These are phyloP conservation scores for Manis javanica DNA, from an alignment of 2,797 vertebrate genomes.

Conservation along the genomic window DNA sequence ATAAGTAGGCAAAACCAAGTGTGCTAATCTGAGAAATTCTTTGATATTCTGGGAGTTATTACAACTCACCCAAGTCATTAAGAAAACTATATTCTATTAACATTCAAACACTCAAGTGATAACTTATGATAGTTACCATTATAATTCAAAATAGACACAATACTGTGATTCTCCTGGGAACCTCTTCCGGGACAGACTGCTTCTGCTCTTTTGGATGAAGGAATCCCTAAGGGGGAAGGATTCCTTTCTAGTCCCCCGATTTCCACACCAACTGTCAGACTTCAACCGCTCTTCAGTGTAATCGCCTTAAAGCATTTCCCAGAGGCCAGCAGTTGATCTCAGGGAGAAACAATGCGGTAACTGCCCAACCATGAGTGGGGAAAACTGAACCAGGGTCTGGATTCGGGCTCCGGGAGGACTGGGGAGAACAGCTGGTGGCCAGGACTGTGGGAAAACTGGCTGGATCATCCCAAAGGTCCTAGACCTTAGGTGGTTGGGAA, in stretches of 20 bases:
- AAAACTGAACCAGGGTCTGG: background rate
- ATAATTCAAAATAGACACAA: slow-evolving; percentile 5
- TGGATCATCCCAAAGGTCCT: background rate
- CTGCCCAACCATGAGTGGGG: background rate
- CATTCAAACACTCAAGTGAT: background rate
- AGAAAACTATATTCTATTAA: slow-evolving; percentile 31
- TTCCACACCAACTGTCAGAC: slow-evolving; percentile 25
- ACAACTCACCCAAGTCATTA: slow-evolving; percentile 14
- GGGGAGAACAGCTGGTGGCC: background rate
- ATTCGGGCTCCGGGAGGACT: background rate
- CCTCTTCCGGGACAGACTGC: background rate
- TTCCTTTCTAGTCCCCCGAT: background rate
- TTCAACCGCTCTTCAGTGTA: background rate
- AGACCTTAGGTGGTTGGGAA: background rate
- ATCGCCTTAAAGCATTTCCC: background rate
- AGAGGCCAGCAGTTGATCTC: background rate
- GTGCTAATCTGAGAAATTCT: slow-evolving; percentile 38
- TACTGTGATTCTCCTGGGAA: background rate
- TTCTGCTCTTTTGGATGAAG: background rate
- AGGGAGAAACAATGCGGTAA: slow-evolving; percentile 24
- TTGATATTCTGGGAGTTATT: background rate
- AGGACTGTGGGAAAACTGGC: background rate
- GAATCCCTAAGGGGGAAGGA: background rate
- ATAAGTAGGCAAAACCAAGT: slow-evolving; percentile 6
- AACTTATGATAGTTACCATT: background rate